Evolutionary conservation across 2,113 vertebrate genomes (phyloP).

Genomic region (Pomatostomus ruficeps): DNA sequence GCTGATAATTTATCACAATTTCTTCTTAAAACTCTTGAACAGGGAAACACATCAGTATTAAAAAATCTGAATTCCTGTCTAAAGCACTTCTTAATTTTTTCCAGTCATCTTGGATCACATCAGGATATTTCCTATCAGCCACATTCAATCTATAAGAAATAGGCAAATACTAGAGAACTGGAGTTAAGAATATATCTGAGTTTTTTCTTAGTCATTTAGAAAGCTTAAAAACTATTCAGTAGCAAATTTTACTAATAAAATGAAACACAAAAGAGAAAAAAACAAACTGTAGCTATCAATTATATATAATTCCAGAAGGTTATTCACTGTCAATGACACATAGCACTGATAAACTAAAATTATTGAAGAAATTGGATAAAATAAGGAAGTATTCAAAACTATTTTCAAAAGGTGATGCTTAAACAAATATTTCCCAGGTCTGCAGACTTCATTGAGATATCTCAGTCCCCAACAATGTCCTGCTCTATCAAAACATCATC

Average conservation of each 20-base stretch:
- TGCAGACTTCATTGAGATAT: background rate
- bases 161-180: conserved; percentile 73
- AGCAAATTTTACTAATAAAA: background rate
- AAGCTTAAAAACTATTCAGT: background rate
- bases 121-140: background rate
- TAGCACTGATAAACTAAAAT: background rate
- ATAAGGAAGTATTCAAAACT: background rate
- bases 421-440: background rate
- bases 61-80: background rate
- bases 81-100: background rate
- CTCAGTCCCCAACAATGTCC: background rate
- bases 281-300: background rate
- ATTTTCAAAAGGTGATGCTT: background rate
- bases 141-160: conserved; percentile 53
- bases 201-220: background rate
- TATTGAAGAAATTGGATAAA: background rate
- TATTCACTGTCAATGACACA: background rate
- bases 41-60: background rate
- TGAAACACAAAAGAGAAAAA: background rate
- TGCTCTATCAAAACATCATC: background rate
- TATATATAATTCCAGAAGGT: background rate
- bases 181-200: background rate
- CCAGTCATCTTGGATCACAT: background rate
- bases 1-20: background rate
- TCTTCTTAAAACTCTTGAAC: background rate